Base-by-base conservation (phyloP, 1,140 invertebrate genomes). In the Plectrocnemia conspersa region DNA sequence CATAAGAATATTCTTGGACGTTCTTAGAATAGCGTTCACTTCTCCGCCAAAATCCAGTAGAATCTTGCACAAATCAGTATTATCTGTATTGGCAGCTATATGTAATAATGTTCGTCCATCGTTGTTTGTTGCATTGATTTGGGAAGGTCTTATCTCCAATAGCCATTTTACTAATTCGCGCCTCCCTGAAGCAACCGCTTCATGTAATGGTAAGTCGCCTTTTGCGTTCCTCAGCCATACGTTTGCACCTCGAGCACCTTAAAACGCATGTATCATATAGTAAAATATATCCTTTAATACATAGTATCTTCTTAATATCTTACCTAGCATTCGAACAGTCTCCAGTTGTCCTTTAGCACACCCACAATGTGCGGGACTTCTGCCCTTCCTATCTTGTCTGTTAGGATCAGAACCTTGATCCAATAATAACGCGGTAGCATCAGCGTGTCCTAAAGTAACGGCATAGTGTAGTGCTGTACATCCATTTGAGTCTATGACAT, bases 391-490 rank as follows among this genome's bases (percentile, higher is more conserved):
- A 69, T 98, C 95, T 68, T 95, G 91, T 22, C 91, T 79, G 74
- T 97, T 92, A 0, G 92, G 82, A 72, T 97, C 85, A 2, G 93
- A 90, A 2, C 91, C 92, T 42, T 91, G 82, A 56, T 89, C 84
- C 1, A 98, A 75, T 21, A 99, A 74, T 0, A 92, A 75, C n/a
- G 88, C 83, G 0, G 93, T 95, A 32, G 91, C 90, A 66, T 98
- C 92, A 0, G 91, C 89, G 67, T 98, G 95, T 0, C 95, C 94
- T 41, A 97, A 75, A 0, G 94, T 97, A 0, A 94, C 91, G 1
- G 95, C 89, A 69, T 98, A 99, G 70, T 98, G 97, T 1, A 99
- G 70, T 0, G 96, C 88, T 1, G 95, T 95, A 67, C 95, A 98
- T 1, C 93, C 92, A 65, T 95, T 93, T 10, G 83, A 84, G 68